Evolutionary conservation across 1,140 invertebrate genomes (phyloP), one percentile per base, ranked within the genome.

Genomic region (Stenopsyche tienmushanensis): DNA sequence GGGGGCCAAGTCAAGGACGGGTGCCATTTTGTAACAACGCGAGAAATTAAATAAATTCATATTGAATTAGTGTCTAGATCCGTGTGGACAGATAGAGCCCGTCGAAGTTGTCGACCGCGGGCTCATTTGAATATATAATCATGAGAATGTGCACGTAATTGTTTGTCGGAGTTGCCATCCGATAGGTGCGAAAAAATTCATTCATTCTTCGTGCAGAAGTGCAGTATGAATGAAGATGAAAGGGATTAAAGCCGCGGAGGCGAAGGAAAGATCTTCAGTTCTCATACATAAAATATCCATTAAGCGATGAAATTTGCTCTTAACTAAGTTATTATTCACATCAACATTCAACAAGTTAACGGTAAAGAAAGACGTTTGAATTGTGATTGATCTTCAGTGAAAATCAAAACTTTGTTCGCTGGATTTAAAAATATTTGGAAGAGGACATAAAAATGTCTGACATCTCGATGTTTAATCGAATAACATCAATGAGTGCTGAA

Each of bases 171-270:
- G 29, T 13, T 13, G 29, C 5, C 29, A n/a, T 34, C 44, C 18
- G 44, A 34, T 34, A 47, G 17, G 44, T 47, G 44, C 18, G 44
- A 47, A 47, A 8, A 39, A 47, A 47, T 47, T 47, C 44, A 47
- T 47, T 47, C 44, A 47, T 18, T 34, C 13, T 34, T 34, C 13
- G 29, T 34, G 13, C 13, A 13, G 5, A 34, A 34, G 13, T 13
- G 13, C 29, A 34, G 29, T 47, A 15, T 47, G 5, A 47, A 47
- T 34, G 29, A 34, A 34, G 13, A 34, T 13, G 29, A 34, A 34
- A 34, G 29, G 29, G 5, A n/a, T n/a, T n/a, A n/a, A n/a, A n/a
- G n/a, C n/a, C n/a, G n/a, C n/a, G n/a, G 29, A 34, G 5, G 5
- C 29, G 29, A 34, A 34, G 29, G n/a, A 34, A 34, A 34, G 29